A percentile compares a stretch with the other conserved stretches of the same genome.
These are phyloP conservation scores for Ispidina lecontei DNA, from an alignment of 2,797 vertebrate species.

Conservation along the genomic window DNA sequence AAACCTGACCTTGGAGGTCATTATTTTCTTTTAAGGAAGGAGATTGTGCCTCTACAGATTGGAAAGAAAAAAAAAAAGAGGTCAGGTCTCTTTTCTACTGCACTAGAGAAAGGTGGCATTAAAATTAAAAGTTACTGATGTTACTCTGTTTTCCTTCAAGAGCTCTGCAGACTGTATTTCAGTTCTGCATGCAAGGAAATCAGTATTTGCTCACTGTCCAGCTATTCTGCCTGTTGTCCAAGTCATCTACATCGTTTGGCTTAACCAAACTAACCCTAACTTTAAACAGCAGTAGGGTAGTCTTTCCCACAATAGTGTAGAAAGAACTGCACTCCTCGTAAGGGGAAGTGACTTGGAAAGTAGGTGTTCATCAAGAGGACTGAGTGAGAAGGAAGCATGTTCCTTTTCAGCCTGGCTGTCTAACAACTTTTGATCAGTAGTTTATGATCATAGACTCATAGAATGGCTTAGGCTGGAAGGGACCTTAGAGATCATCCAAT, in stretches of 20 bases:
- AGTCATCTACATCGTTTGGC: background rate
- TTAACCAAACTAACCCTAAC: background rate
- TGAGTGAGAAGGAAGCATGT: background rate
- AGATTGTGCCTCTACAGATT: background rate
- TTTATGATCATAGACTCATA: background rate
- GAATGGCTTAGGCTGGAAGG: no score
- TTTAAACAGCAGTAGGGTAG: background rate
- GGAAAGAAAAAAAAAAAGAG: background rate
- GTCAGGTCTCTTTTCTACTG: background rate
- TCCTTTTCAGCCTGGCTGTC: background rate
- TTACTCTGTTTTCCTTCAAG: background rate
- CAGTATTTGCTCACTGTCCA: background rate
- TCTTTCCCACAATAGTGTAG: rapidly evolving
- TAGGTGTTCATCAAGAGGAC: background rate
- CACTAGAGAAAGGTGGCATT: background rate
- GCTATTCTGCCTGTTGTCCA: background rate
- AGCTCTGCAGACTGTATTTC: background rate
- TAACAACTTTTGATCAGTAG: background rate
- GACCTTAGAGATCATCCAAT: no score
- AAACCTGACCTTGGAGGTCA: conserved; percentile 8
- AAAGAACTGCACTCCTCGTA: background rate
- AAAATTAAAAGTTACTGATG: background rate
- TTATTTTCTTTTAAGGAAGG: conserved; percentile 21
- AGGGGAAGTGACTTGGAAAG: background rate
- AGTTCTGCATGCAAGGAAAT: background rate